A percentile compares a stretch with the other conserved stretches of the same genome.
These are phyloP conservation scores for Mormyrops boulengeri DNA, from an alignment of 2,797 vertebrate genomes.

Conservation along the genomic window DNA sequence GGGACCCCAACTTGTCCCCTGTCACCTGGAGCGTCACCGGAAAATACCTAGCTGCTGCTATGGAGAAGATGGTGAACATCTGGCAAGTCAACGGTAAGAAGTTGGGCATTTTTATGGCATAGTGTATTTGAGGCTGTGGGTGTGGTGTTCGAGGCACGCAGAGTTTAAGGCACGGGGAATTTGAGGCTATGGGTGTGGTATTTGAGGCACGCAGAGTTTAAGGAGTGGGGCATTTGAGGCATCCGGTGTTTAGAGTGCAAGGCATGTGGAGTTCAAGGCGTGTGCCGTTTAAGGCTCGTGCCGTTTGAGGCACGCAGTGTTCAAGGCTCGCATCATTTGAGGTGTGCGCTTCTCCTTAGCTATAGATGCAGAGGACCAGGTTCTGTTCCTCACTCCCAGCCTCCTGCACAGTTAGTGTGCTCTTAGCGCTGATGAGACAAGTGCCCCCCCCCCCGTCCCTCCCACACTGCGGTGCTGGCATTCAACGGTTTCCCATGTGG, in stretches of 20 bases:
- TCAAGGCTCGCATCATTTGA: background rate
- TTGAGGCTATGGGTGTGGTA: background rate
- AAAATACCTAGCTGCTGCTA: constrained; percentile 83
- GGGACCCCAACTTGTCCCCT: constrained; percentile 77
- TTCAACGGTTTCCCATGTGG: background rate
- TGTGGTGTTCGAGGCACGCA: background rate
- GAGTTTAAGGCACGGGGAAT: background rate
- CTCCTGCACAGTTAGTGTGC: background rate
- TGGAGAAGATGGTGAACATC: constrained; percentile 93
- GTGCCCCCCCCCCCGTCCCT: background rate
- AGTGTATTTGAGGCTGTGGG: background rate
- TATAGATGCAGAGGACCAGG: background rate
- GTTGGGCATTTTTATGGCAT: background rate
- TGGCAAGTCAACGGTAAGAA: constrained; percentile 94
- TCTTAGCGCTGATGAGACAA: background rate
- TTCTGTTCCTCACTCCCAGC: background rate
- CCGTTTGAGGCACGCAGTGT: background rate
- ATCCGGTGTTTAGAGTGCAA: background rate
- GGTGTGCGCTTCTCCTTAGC: background rate
- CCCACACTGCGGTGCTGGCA: background rate
- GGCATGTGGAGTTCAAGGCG: background rate
- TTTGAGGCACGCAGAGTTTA: too few species aligned
- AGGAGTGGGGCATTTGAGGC: background rate
- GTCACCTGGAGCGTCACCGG: constrained; percentile 91
- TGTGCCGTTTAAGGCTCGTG: background rate